Evolutionary conservation across 1,140 invertebrate species (phyloP).

Genomic region (Drepana arcuata): DNA sequence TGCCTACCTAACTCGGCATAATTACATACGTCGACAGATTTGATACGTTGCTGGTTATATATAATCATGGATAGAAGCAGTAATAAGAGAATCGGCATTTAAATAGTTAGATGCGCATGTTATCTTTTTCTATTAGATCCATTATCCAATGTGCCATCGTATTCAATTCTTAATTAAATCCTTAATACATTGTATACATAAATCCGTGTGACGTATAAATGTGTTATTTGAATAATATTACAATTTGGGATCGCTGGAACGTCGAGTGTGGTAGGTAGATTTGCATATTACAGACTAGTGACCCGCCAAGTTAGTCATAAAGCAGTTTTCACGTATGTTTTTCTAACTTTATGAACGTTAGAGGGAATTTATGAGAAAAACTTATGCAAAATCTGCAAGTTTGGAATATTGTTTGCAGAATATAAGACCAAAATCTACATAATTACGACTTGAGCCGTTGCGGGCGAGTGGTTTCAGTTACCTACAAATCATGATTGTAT

Average conservation of each 20-base stretch:
- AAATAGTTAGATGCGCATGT: no score
- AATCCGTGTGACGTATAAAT: slow-evolving; percentile 36
- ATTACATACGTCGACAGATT: no score
- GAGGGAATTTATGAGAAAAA: slow-evolving; percentile 13
- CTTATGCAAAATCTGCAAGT: slow-evolving; percentile 15
- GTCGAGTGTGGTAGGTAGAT: slow-evolving; percentile 20
- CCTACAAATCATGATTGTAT: no score
- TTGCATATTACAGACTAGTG: slow-evolving; percentile 32
- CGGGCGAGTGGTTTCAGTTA: no score
- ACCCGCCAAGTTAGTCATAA: slow-evolving; percentile 22
- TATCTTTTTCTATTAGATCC: no score
- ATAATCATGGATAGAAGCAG: no score
- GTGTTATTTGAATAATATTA: slow-evolving; percentile 44
- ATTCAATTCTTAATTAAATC: slow-evolving; percentile 26
- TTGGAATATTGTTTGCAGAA: slow-evolving; percentile 11
- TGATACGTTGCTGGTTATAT: no score
- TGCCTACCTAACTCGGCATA: no score
- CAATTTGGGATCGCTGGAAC: slow-evolving; percentile 35
- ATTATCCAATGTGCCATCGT: no score
- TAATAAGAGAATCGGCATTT: no score
- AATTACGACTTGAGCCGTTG: no score
- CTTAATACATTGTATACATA: slow-evolving; percentile 26
- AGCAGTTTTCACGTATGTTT: slow-evolving; percentile 39
- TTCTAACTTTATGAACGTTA: slow-evolving; percentile 29
- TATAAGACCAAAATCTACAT: no score